phyloP scores from a whole-genome alignment of 2,113 vertebrate genomes.

The Parus major region DNA sequence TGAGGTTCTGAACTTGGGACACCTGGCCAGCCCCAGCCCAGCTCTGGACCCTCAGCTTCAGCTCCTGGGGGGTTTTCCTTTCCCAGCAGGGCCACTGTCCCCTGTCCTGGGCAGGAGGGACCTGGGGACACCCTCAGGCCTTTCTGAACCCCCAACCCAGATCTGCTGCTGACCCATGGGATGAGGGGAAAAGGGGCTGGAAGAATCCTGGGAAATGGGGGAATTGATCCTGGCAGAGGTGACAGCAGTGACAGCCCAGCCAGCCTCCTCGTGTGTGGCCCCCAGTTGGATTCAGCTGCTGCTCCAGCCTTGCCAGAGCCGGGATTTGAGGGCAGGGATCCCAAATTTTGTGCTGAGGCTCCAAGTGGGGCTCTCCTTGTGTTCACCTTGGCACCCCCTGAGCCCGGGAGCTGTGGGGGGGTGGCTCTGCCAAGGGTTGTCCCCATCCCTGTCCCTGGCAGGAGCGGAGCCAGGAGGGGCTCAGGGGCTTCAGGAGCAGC shows the following conservation, averaged over 20 bases:
- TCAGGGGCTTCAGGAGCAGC: background rate
- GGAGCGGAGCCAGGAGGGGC: background rate
- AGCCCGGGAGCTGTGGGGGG: background rate
- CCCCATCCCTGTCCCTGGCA: background rate
- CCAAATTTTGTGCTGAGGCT: background rate
- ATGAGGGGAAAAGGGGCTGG: background rate
- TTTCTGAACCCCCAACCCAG: background rate
- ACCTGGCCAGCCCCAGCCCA: background rate
- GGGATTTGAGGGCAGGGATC: background rate
- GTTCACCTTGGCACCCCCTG: background rate
- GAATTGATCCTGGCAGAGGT: background rate
- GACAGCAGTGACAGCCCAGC: background rate
- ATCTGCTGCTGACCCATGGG: background rate
- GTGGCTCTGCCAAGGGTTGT: background rate
- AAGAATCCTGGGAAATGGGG: background rate
- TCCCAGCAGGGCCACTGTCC: background rate
- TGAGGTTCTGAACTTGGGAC: background rate
- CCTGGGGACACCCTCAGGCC: background rate
- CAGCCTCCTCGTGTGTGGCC: background rate
- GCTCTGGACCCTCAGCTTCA: background rate
- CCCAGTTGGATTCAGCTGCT: background rate
- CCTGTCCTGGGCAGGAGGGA: background rate
- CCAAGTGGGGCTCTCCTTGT: background rate
- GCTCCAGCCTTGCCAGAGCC: background rate
- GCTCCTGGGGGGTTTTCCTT: background rate